A percentile compares a stretch with the other conserved stretches of the same genome.
These are phyloP conservation scores for Noctua janthe DNA, from an alignment of 2,888 invertebrate species.

Conservation along the genomic window DNA sequence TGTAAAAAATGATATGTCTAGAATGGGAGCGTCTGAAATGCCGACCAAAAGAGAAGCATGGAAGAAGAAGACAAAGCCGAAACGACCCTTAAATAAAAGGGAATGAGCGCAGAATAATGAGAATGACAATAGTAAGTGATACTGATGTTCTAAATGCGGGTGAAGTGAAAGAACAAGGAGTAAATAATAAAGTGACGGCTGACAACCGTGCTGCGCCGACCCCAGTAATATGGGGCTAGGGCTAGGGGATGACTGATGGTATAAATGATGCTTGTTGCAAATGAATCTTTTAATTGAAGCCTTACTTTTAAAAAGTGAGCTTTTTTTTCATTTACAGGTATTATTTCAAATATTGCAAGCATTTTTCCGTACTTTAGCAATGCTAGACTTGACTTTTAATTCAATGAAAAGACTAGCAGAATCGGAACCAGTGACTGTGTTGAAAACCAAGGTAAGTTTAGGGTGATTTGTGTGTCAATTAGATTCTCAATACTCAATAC, in stretches of 20 bases:
- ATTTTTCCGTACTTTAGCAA: slow-evolving; percentile 3
- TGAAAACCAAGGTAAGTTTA: neutral
- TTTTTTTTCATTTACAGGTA: slow-evolving; percentile 8
- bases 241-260: neutral
- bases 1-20: neutral
- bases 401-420: neutral
- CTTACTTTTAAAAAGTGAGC: neutral
- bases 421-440: neutral
- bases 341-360: slow-evolving; percentile 3
- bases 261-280: neutral
- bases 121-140: neutral
- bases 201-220: neutral
- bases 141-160: neutral
- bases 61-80: neutral
- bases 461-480: neutral
- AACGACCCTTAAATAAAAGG: neutral
- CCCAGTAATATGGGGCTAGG: neutral
- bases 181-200: neutral
- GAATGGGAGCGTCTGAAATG: neutral
- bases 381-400: neutral
- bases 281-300: neutral
- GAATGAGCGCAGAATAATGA: neutral
- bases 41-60: neutral
- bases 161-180: neutral
- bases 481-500: no score